phyloP scores from a whole-genome alignment of 2,797 vertebrate species.

The Danio jaintianensis region DNA sequence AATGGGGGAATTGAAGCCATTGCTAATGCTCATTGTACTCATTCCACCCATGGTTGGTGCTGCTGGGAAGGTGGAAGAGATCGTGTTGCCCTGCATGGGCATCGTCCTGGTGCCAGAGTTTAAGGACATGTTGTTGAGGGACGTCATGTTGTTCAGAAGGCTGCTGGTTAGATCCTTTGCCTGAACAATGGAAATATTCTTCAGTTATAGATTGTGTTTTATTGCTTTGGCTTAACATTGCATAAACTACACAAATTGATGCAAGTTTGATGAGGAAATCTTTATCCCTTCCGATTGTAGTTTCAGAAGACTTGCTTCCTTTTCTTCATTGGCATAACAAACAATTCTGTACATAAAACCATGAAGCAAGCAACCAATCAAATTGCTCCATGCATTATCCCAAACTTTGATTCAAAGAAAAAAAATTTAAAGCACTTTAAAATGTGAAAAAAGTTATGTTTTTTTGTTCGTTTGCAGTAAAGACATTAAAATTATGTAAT shows the following conservation, averaged over 20 bases:
- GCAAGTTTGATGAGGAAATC: not conserved
- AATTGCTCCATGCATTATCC: too few species aligned
- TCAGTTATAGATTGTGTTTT: not conserved
- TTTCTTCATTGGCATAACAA: not conserved
- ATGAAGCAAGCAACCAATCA: not conserved
- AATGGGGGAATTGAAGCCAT: conserved; percentile 86
- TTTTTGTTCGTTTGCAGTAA: not conserved
- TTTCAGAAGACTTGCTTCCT: not conserved
- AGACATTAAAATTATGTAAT: not conserved
- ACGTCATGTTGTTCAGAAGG: conserved; percentile 90
- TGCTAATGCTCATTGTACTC: conserved; percentile 81
- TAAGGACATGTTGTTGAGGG: conserved; percentile 83
- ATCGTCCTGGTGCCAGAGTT: conserved; percentile 76
- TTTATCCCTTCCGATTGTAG: not conserved
- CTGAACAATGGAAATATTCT: conserved; percentile 69
- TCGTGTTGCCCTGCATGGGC: conserved; percentile 67
- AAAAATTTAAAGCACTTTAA: not conserved
- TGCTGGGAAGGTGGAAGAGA: conserved; percentile 82
- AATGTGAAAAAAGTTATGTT: not conserved
- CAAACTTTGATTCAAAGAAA: not conserved
- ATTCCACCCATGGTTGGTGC: conserved; percentile 75
- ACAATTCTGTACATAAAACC: not conserved
- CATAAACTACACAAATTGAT: too few species aligned
- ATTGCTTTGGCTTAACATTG: not conserved
- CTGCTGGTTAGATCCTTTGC: conserved; percentile 95